These are phyloP conservation scores for Oreocharis arfaki DNA, from an alignment of 2,113 vertebrate species.

Conservation along the genomic window DNA sequence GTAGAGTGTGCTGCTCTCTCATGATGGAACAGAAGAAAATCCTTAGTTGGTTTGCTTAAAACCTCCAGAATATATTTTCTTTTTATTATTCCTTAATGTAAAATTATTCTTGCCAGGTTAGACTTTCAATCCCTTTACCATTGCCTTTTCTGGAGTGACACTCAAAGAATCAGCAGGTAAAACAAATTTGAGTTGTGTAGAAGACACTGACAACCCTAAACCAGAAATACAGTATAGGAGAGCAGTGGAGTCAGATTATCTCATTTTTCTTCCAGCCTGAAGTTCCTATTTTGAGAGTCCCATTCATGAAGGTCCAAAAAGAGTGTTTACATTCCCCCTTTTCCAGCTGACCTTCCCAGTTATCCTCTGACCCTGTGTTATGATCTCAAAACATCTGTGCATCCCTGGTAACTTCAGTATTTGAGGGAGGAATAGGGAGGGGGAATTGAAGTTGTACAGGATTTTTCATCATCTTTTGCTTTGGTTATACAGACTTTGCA, in stretches of 20 bases:
- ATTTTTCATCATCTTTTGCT: conserved; percentile 39
- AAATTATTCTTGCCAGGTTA: not conserved
- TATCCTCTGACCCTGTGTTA: conserved; percentile 67
- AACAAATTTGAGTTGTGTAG: not conserved
- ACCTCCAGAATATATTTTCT: not conserved
- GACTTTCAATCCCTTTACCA: not conserved
- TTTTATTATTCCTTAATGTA: not conserved
- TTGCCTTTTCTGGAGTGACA: not conserved
- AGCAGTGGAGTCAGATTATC: conserved; percentile 43
- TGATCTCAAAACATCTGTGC: conserved; percentile 62
- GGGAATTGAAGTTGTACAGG: conserved; percentile 23
- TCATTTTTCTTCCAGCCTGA: conserved; percentile 58
- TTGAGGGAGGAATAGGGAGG: not conserved
- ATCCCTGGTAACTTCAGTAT: conserved; percentile 16
- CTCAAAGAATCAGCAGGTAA: not conserved
- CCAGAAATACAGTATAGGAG: not conserved
- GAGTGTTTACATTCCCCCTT: conserved; percentile 64
- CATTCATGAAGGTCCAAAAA: conserved; percentile 65
- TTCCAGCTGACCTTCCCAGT: conserved; percentile 68
- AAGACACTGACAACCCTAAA: not conserved
- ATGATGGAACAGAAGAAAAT: not conserved
- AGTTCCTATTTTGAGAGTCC: conserved; percentile 62
- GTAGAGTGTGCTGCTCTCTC: conserved; percentile 71
- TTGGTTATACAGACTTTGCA: not conserved
- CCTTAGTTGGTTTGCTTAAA: not conserved